These are phyloP conservation scores for Pseudorhombus dupliciocellatus DNA, from an alignment of 2,113 vertebrate genomes.

Conservation along the genomic window DNA sequence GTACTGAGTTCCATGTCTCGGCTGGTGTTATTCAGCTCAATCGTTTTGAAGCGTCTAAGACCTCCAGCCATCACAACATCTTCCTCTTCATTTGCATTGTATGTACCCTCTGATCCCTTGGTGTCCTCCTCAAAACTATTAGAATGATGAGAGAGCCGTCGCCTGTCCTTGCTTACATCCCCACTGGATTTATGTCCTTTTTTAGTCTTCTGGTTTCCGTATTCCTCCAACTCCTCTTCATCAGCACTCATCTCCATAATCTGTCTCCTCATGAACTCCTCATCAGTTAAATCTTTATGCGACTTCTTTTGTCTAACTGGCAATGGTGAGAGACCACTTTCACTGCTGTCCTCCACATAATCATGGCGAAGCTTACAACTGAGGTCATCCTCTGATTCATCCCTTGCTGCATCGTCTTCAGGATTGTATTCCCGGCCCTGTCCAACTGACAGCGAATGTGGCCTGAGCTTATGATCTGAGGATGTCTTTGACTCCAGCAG, in stretches of 20 bases:
- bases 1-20: slow-evolving; percentile 89
- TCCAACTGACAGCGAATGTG: slow-evolving; percentile 91
- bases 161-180: slow-evolving; percentile 89
- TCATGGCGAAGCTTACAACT: slow-evolving; percentile 95
- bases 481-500: slow-evolving; percentile 85
- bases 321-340: slow-evolving; percentile 91
- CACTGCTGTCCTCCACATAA: slow-evolving; percentile 96
- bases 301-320: slow-evolving; percentile 84
- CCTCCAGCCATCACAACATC: slow-evolving; percentile 87
- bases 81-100: slow-evolving; percentile 72
- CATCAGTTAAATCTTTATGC: slow-evolving; percentile 86
- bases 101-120: slow-evolving; percentile 77
- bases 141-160: slow-evolving; percentile 86
- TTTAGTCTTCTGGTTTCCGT: slow-evolving; percentile 79
- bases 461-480: slow-evolving; percentile 81
- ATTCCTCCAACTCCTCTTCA: slow-evolving; percentile 92
- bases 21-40: slow-evolving; percentile 95
- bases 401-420: slow-evolving; percentile 87
- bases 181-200: slow-evolving; percentile 82
- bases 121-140: slow-evolving; percentile 88
- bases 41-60: slow-evolving; percentile 95
- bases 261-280: slow-evolving; percentile 97
- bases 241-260: slow-evolving; percentile 98
- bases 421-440: slow-evolving; percentile 88
- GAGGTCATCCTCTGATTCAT: slow-evolving; percentile 93